These are phyloP conservation scores for Mayetiola destructor DNA, from an alignment of 2,888 invertebrate species.

Conservation along the genomic window DNA sequence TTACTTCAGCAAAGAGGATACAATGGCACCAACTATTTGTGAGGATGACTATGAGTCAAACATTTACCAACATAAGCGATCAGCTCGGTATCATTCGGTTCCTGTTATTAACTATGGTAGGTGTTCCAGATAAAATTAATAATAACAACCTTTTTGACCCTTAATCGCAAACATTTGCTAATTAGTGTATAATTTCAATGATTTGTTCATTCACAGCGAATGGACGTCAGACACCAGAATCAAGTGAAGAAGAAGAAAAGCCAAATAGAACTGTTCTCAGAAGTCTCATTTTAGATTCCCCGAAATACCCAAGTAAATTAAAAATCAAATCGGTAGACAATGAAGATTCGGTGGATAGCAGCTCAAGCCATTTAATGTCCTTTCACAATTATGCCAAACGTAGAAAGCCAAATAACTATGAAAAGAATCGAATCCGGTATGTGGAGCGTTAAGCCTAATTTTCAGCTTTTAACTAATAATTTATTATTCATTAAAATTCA, in stretches of 20 bases:
- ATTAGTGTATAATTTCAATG: neutral
- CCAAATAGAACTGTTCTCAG: neutral
- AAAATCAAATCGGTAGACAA: too few species aligned
- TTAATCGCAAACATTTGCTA: neutral
- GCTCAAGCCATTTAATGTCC: neutral
- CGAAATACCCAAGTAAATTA: too few species aligned
- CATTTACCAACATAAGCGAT: neutral
- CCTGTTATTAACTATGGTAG: neutral
- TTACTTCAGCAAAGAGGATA: neutral
- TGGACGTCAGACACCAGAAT: too few species aligned
- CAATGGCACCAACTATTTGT: constrained; percentile 8
- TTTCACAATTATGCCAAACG: constrained; percentile 8
- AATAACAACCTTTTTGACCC: neutral
- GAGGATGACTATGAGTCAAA: neutral
- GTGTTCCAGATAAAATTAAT: neutral
- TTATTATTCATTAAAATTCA: too few species aligned
- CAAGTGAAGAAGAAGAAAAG: neutral
- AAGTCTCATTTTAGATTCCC: too few species aligned
- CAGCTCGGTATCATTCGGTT: neutral
- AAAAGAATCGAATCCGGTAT: too few species aligned
- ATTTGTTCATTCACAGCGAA: too few species aligned
- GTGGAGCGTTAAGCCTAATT: too few species aligned
- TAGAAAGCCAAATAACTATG: neutral
- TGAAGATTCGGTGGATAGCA: neutral
- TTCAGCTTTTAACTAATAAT: too few species aligned